Base-by-base conservation (phyloP, 1,140 invertebrate genomes). In the Lepidostoma basale region DNA sequence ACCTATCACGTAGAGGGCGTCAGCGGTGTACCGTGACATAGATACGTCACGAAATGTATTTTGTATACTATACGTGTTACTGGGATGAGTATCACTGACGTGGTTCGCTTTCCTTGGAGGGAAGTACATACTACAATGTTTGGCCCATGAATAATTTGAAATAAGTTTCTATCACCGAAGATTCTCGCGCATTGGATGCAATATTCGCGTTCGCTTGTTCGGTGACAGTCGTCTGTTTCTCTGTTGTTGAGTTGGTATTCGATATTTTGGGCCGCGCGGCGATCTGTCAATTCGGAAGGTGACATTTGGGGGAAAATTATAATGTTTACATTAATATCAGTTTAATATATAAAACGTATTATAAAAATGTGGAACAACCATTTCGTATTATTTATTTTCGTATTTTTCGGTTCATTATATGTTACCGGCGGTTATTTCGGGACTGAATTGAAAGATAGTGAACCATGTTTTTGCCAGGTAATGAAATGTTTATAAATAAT, bases 381-480 rank as follows among this genome's bases (percentile, higher is more conserved):
- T 16, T 36, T 49, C n/a, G 25, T 65, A 28, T 40, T 65, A 22
- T 67, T 58, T 67, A 33, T 33, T 39, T 45, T 52, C 47, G 23
- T 58, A 44, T 59, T 67, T 58, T 59, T 62, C 18, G 58, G 20
- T 8, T 62, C 56, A 14, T 23, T 70, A n/a, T 26, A 47, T 22
- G 18, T 44, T 12, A 42, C 39, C 22, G 62, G 67, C 8, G 68
- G 64, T 12, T 73, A 73, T 65, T 73, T 70, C 28, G 72, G 68
- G 16, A 68, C 72, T 5, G 68, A 73, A 45, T 52, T 70, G 44
- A 70, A 66, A 68, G 68, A 73, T 23, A 65, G 64, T 59, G 72
- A 73, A 67, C 72, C 72, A n/a, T 73, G 72, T 62, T 73, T 73
- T 40, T 73, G 72, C 58, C 68, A 73, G 72, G 72, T 73, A 42